Conservation (phyloP, 2,113 vertebrate species). For the Ammodytes dubius region DNA sequence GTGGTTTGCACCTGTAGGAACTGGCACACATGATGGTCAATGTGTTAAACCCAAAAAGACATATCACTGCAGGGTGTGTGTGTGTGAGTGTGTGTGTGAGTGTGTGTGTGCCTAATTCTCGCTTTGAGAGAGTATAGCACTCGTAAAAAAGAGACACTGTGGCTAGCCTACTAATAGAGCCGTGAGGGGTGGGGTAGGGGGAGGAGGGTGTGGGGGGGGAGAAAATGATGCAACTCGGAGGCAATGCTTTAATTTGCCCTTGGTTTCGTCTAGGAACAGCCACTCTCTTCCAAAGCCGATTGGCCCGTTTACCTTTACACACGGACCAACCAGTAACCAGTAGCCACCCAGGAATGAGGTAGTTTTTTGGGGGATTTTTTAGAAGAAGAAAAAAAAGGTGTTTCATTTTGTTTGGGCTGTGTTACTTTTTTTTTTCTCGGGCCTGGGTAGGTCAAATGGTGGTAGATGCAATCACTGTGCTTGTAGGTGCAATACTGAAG, state of each 20-base stretch:
- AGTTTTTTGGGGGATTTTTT: constrained; percentile 55
- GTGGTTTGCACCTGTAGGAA: constrained; percentile 63
- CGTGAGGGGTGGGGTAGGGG: constrained; percentile 54
- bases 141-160: constrained; percentile 78
- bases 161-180: constrained; percentile 83
- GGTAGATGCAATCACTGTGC: constrained; percentile 62
- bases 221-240: constrained; percentile 87
- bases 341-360: constrained; percentile 72
- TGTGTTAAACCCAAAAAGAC: constrained; percentile 78
- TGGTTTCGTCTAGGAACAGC: constrained; percentile 82
- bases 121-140: constrained; percentile 70
- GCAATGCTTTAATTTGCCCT: constrained; percentile 84
- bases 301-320: constrained; percentile 79
- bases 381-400: constrained; percentile 53
- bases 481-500: constrained; percentile 57
- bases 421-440: constrained; percentile 33
- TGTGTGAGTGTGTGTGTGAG: no score
- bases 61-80: constrained; percentile 75
- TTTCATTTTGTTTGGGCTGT: constrained; percentile 71
- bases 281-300: constrained; percentile 75
- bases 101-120: constrained; percentile 74
- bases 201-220: no score
- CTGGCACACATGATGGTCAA: constrained; percentile 67
- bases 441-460: constrained; percentile 65
- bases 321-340: constrained; percentile 80